Evolutionary conservation across 2,888 invertebrate genomes (phyloP).

Genomic region (Chrysolina oricalcia): DNA sequence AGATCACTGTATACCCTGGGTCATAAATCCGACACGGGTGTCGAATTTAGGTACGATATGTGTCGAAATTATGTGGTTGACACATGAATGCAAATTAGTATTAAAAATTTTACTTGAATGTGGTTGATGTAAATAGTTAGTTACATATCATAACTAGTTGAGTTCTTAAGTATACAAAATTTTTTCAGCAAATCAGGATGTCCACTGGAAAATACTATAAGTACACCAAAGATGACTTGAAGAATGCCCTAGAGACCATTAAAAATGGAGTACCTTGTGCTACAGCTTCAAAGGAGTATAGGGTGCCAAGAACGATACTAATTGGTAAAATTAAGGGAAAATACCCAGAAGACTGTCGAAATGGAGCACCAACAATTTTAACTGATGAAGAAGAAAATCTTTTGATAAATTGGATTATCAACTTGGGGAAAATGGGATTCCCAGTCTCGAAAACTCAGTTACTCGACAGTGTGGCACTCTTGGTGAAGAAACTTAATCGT

Average conservation of each 20-base stretch:
- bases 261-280: conserved; percentile 28
- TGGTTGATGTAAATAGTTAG: background rate
- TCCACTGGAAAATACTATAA: background rate
- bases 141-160: background rate
- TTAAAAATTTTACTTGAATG: conserved; percentile 1
- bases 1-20: background rate
- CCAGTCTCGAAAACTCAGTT: conserved; percentile 34
- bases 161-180: background rate
- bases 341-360: conserved; percentile 42
- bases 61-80: background rate
- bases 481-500: background rate
- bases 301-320: conserved; percentile 47
- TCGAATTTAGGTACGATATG: conserved; percentile 1
- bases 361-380: conserved; percentile 41
- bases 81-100: background rate
- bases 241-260: background rate
- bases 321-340: conserved; percentile 46
- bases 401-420: conserved; percentile 44
- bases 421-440: conserved; percentile 41
- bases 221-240: conserved; percentile 12
- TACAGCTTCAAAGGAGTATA: conserved; percentile 43
- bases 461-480: conserved; percentile 27
- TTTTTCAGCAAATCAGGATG: conserved; percentile 5
- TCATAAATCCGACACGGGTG: background rate
- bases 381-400: conserved; percentile 45